Percentiles rank a stretch among this genome's conserved stretches.
phyloP scores from a whole-genome alignment of 2,113 vertebrate genomes.

The Azemiops feae region DNA sequence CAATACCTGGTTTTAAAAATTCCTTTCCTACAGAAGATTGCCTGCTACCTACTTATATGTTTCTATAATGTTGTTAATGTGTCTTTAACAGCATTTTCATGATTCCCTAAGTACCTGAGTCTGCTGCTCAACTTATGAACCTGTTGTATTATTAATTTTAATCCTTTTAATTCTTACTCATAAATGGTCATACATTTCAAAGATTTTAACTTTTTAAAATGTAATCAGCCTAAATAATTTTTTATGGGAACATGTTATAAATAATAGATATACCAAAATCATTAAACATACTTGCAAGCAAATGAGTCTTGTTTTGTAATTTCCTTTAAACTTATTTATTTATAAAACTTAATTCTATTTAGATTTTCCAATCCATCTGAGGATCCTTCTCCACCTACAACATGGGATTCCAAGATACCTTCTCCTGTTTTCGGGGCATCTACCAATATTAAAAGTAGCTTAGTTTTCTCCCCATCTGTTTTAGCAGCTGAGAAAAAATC shows the following conservation, averaged over 20 bases:
- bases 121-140: neutral
- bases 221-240: neutral
- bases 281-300: neutral
- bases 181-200: neutral
- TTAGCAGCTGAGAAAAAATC: conserved; percentile 65
- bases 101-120: neutral
- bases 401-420: conserved; percentile 58
- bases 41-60: neutral
- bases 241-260: neutral
- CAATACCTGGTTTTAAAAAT: neutral
- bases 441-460: conserved; percentile 53
- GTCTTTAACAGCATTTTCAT: neutral
- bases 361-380: conserved; percentile 70
- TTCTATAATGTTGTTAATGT: neutral
- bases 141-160: neutral
- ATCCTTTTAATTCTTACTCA: neutral
- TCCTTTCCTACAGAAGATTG: neutral
- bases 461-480: conserved; percentile 70
- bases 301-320: neutral
- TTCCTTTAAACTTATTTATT: neutral
- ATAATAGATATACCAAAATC: neutral
- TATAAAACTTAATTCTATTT: conserved; percentile 49
- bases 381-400: conserved; percentile 52
- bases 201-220: neutral
- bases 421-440: conserved; percentile 78